Conservation (phyloP, 2,888 invertebrate species). For the Cistogaster globosa region DNA sequence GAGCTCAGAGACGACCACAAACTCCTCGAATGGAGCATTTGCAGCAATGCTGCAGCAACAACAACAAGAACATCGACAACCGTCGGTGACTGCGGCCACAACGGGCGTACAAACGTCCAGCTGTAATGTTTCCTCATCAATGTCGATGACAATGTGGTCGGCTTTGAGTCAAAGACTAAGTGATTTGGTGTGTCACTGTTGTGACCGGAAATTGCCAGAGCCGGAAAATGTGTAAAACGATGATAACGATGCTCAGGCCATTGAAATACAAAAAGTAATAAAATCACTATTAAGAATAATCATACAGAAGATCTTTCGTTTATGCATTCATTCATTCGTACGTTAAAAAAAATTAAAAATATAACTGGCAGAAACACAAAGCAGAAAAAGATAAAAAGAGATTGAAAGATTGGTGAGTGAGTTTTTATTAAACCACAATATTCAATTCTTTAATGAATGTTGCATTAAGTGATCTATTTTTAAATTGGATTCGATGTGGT, state of each 20-base stretch:
- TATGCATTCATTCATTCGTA: slow-evolving; percentile 2
- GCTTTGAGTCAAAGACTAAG: slow-evolving; percentile 82
- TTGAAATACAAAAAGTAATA: slow-evolving; percentile 31
- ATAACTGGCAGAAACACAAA: slow-evolving; percentile 3
- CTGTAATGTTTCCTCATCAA: slow-evolving; percentile 81
- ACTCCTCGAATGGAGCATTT: slow-evolving; percentile 79
- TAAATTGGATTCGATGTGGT: slow-evolving; percentile 31
- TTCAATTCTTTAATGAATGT: slow-evolving; percentile 4
- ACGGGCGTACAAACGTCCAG: slow-evolving; percentile 77
- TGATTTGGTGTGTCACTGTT: slow-evolving; percentile 82
- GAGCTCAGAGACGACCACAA: slow-evolving; percentile 80
- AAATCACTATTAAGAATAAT: slow-evolving; percentile 28
- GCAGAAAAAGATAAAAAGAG: neutral
- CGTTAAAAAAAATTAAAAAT: neutral
- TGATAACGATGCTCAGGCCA: slow-evolving; percentile 24
- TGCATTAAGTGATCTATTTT: slow-evolving; percentile 4
- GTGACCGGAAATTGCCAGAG: slow-evolving; percentile 82
- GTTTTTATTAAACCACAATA: slow-evolving; percentile 14
- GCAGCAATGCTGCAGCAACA: slow-evolving; percentile 74
- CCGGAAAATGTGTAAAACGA: slow-evolving; percentile 82
- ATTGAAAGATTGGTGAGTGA: slow-evolving; percentile 27
- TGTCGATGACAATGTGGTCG: slow-evolving; percentile 82
- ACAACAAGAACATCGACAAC: slow-evolving; percentile 69
- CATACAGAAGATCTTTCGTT: slow-evolving; percentile 22
- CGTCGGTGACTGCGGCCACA: slow-evolving; percentile 70